Percentiles rank a stretch among this genome's conserved stretches.
Conservation (phyloP, 2,113 vertebrate species). For the Thomomys bottae region DNA sequence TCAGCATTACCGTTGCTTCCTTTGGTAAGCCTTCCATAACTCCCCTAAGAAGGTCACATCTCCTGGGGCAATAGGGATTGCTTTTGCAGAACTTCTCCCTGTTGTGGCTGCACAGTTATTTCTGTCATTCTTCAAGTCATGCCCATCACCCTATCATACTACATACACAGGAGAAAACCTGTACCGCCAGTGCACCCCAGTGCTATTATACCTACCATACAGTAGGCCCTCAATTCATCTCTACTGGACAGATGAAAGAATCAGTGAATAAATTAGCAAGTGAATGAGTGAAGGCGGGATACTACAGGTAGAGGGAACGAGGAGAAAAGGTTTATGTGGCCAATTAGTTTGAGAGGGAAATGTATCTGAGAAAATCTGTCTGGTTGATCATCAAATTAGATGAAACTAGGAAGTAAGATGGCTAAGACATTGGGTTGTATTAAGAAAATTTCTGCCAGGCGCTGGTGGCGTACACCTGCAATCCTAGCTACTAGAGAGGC, state of each 20-base stretch:
- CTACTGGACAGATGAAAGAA: constrained; percentile 2
- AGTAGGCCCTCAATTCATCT: background rate
- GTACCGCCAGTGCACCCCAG: background rate
- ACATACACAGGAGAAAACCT: background rate
- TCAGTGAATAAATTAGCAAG: background rate
- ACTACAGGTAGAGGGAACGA: constrained; percentile 76
- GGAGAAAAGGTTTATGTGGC: constrained; percentile 42
- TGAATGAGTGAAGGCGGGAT: constrained; percentile 63
- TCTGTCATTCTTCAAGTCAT: background rate
- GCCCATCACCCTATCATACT: background rate
- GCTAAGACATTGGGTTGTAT: background rate
- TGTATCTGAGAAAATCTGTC: constrained; percentile 2
- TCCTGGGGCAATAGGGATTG: background rate
- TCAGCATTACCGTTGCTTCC: background rate
- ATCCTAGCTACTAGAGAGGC: too few species aligned
- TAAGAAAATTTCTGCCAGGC: too few species aligned
- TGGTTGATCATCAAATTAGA: background rate
- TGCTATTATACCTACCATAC: background rate
- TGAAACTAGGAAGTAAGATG: background rate
- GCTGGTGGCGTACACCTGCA: too few species aligned
- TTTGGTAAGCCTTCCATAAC: background rate
- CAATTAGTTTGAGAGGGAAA: background rate
- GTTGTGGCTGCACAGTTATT: background rate
- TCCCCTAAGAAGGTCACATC: background rate
- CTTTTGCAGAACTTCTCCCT: background rate